Percentiles rank a stretch among this genome's conserved stretches.
phyloP scores from a whole-genome alignment of 2,797 vertebrate species.

The Protosalanx chinensis region DNA sequence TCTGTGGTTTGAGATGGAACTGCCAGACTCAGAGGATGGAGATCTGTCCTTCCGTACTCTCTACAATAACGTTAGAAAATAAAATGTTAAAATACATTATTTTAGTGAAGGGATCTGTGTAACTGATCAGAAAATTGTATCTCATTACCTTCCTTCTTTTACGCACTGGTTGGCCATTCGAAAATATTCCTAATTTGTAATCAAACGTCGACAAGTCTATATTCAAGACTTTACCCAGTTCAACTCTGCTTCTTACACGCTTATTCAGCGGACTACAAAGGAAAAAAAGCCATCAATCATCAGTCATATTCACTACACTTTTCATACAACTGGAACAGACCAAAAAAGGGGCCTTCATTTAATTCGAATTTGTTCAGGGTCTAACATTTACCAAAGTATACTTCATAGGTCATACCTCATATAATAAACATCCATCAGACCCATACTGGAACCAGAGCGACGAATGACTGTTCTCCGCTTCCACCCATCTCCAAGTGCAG shows the following conservation, averaged over 20 bases:
- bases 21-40: conserved; percentile 65
- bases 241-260: conserved; percentile 83
- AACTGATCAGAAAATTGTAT: not conserved
- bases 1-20: conserved; percentile 58
- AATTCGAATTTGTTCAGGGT: not conserved
- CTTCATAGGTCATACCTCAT: conserved; percentile 69
- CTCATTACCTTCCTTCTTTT: conserved; percentile 58
- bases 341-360: not conserved
- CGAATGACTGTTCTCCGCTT: conserved; percentile 82
- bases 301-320: not conserved
- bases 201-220: conserved; percentile 79
- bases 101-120: not conserved
- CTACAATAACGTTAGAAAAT: conserved; percentile 33
- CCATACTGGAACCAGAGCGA: conserved; percentile 80
- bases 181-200: conserved; percentile 76
- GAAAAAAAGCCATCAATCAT: not conserved
- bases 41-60: conserved; percentile 56
- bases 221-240: conserved; percentile 73
- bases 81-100: not conserved
- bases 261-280: conserved; percentile 76
- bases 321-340: not conserved
- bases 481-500: conserved; percentile 80
- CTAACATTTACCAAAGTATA: too few relatives aligned
- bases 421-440: conserved; percentile 87
- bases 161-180: conserved; percentile 15